Evolutionary conservation across 2,888 invertebrate genomes (phyloP), one percentile per base, ranked within the genome.

Genomic region (Chydorus sphaericus): DNA sequence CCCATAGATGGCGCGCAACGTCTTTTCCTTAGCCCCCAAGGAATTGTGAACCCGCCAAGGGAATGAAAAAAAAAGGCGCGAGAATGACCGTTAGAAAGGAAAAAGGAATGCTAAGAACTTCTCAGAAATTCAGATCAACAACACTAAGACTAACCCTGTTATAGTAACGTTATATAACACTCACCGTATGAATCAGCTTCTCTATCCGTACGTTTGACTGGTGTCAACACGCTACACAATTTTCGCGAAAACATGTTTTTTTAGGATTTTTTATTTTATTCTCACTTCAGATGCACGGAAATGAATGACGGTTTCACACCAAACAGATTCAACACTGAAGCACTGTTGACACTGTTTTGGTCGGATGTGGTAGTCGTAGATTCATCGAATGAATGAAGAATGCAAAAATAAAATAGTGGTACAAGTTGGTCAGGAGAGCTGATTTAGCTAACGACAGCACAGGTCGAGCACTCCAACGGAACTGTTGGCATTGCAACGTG

Each of bases 391-490:
- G 14, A 33, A 33, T 33, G 33, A 33, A 10, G 8, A 14, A 8
- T 8, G 14, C 8, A 10, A 26, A 23, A 44, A 23, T 28, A 44
- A 26, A 44, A n/a, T 14, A 44, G 14, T 44, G 26, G 6, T 23
- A n/a, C 28, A n/a, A 44, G 28, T 28, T 44, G 23, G 44, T 28
- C 28, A 44, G 44, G 28, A 44, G 44, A n/a, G n/a, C n/a, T n/a
- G n/a, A n/a, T n/a, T n/a, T n/a, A n/a, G n/a, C n/a, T n/a, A n/a
- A n/a, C n/a, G n/a, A n/a, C n/a, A n/a, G n/a, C n/a, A n/a, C n/a
- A n/a, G n/a, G n/a, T n/a, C n/a, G n/a, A n/a, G n/a, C n/a, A n/a
- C 44, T 44, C 44, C 44, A 44, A 44, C 44, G 44, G 44, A 44
- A 44, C 44, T 44, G 44, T 26, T 26, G 11, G 26, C 26, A 14